Evolutionary conservation across 2,797 vertebrate genomes (phyloP).

Genomic region (Danio kyathit): DNA sequence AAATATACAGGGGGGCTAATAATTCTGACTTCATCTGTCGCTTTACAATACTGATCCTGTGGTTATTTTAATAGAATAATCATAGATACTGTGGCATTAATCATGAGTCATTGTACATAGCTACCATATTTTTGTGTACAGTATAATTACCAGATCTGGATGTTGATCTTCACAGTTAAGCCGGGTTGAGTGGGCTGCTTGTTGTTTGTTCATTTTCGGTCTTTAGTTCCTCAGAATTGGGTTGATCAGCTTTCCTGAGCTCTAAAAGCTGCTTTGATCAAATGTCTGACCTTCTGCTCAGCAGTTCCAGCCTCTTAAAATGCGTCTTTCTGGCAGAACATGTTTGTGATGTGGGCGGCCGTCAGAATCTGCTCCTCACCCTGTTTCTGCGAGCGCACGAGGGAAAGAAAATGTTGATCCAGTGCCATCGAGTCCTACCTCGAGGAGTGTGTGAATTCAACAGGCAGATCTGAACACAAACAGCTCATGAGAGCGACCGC

Average conservation of each 20-base stretch:
- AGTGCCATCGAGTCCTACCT: slow-evolving; percentile 46
- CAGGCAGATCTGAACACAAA: slow-evolving; percentile 37
- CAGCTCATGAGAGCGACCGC: slow-evolving; percentile 8
- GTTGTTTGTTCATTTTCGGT: slow-evolving; percentile 41
- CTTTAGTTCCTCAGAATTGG: slow-evolving; percentile 37
- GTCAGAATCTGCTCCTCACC: slow-evolving; percentile 82
- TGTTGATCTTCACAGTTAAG: background rate
- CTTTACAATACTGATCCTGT: no score
- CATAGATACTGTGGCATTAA: no score
- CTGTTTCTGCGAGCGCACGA: slow-evolving; percentile 55
- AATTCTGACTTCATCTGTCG: no score
- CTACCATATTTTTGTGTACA: no score
- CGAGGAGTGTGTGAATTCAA: slow-evolving; percentile 43
- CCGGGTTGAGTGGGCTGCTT: slow-evolving; percentile 38
- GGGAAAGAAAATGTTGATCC: slow-evolving; percentile 22
- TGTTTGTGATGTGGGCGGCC: slow-evolving; percentile 84
- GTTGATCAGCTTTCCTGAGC: slow-evolving; percentile 34
- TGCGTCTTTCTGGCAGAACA: slow-evolving; percentile 79
- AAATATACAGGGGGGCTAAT: no score
- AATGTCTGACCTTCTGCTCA: slow-evolving; percentile 60
- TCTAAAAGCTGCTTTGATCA: slow-evolving; percentile 49
- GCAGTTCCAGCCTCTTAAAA: slow-evolving; percentile 72
- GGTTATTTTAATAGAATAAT: no score
- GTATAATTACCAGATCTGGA: no score
- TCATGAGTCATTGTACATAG: no score